Evolutionary conservation across 2,113 vertebrate species (phyloP), one percentile per base, ranked within the genome.

Genomic region (Drymodes brunneopygia): DNA sequence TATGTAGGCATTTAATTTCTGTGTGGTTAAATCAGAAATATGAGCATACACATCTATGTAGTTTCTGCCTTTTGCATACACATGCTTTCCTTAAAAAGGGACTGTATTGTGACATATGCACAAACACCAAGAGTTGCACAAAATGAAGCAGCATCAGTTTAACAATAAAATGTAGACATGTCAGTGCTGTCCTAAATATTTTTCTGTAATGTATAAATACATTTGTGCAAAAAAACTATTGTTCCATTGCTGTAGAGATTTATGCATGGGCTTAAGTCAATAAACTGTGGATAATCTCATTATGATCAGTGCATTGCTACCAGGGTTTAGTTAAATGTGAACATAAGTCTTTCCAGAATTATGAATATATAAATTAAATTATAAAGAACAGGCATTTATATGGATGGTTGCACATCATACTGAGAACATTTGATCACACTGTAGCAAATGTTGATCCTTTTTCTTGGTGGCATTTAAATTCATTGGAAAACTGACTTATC

Each of bases 321-420:
- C 53, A 86, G 66, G 40, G 70, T 77, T 91, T 88, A 89, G 65
- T 86, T 95, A 88, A 90, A 91, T 78, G 58, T n/a, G 54, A 78
- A 66, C 70, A 25, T 66, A 91, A 88, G 17, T 92, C 47, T 82
- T 79, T 88, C 45, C 58, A 56, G 64, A 92, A 70, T 90, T 86
- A 83, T 44, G 27, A 64, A 77, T 61, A 73, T 61, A 31, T 65
- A 84, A 88, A 90, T 88, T 93, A 86, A 89, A 84, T 84, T 88
- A 66, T 79, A 73, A 91, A 77, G 42, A 67, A 9, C 58, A 82
- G 58, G n/a, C n/a, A 58, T 80, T 88, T 87, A 54, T 84, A 78
- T 92, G 58, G 36, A 61, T 66, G 51, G 69, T 23, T 85, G 53
- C 6, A 2, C 27, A 29, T 54, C 75, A 61, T 60, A 27, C 27